Evolutionary conservation across 1,140 invertebrate genomes (phyloP).

Genomic region (Bicyclus anynana): DNA sequence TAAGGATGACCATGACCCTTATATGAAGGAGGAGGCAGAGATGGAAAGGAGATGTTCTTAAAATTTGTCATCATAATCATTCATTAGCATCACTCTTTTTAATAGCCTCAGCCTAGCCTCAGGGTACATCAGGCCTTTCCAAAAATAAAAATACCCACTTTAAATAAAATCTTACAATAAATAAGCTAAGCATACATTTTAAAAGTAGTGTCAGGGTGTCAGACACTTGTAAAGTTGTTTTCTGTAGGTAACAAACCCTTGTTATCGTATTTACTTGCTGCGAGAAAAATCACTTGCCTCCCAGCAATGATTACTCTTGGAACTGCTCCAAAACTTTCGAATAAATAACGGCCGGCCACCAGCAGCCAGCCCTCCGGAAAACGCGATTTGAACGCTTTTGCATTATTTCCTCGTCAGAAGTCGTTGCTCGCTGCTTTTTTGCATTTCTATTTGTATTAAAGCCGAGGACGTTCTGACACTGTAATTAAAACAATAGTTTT

Average conservation of each 20-base stretch:
- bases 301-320: conserved; percentile 32
- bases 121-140: no score
- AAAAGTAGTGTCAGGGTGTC: neutral
- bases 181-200: no score
- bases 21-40: no score
- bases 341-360: conserved; percentile 32
- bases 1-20: no score
- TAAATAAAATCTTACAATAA: no score
- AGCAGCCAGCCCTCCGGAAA: conserved; percentile 17
- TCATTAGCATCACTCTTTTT: no score
- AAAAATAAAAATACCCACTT: no score
- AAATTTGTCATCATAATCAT: no score
- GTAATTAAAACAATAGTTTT: no score
- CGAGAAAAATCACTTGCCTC: conserved; percentile 30
- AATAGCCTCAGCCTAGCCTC: no score
- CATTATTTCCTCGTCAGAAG: conserved; percentile 15
- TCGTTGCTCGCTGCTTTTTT: conserved; percentile 14
- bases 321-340: conserved; percentile 25
- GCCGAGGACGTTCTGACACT: no score
- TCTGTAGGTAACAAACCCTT: conserved; percentile 6
- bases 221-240: neutral
- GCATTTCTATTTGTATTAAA: conserved; percentile 6
- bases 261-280: conserved; percentile 15
- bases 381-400: conserved; percentile 21
- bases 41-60: no score